Base-by-base conservation (phyloP, 2,888 invertebrate genomes). In the Catocala nupta region DNA sequence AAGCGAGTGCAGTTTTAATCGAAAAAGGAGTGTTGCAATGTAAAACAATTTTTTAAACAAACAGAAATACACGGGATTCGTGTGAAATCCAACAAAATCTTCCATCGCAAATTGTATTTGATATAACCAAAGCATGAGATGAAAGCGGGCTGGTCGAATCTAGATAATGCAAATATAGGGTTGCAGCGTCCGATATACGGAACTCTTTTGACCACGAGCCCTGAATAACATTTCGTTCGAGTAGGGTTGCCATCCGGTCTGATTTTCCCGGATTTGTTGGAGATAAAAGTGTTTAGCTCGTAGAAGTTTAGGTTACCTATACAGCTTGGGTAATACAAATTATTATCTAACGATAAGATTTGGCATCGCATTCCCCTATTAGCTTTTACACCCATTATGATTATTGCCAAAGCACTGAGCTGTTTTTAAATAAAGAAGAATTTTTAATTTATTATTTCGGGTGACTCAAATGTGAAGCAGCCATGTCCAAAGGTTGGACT, bases 51-150 rank as follows among this genome's bases (percentile, higher is more conserved):
- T 65, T 56, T 59, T 44, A 53, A 59, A 55, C 55, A 65, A 74
- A 74, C 55, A 66, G 59, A 63, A 65, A 71, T 61, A 65, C 63
- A 77, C 47, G 54, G 57, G 65, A 60, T 69, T 71, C 65, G 60
- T 68, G 54, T 47, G 80, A 84, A 82, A 83, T 82, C 82, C 81
- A 80, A 82, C 85, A 84, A 85, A 89, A 87, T 87, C 85, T 87
- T 85, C 82, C 83, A 87, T 86, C 81, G 81, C 85, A 91, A 90
- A 90, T 91, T 90, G 90, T 90, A 91, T 90, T 91, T 88, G 87
- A 90, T 90, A 91, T 87, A 88, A 84, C 86, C 83, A 87, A 87
- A 88, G 85, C 85, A 86, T 85, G 88, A 87, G 86, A 87, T 91
- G 88, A 89, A 88, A 90, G 85, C 82, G 86, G 84, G 83, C 87